Evolutionary conservation across 2,113 vertebrate genomes (phyloP).

Genomic region (Narcine bancroftii): DNA sequence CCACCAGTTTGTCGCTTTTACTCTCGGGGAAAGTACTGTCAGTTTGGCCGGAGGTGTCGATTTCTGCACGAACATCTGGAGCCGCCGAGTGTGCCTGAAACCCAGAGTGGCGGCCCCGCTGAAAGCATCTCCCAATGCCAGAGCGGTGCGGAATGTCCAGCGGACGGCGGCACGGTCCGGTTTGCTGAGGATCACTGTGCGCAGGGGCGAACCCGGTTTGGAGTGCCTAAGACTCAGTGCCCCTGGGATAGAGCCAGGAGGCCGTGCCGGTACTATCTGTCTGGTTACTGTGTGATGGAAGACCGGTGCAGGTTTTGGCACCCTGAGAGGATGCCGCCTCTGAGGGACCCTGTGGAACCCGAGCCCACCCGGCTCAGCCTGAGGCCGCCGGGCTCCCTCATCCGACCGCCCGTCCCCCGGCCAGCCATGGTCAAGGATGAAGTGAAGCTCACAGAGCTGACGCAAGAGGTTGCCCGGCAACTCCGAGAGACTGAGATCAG

Average conservation of each 20-base stretch:
- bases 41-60: conserved; percentile 58
- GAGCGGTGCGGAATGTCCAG: not conserved
- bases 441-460: conserved; percentile 57
- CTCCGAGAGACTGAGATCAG: conserved; percentile 60
- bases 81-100: conserved; percentile 37
- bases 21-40: conserved; percentile 59
- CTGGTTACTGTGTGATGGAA: conserved; percentile 66
- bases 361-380: not conserved
- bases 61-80: conserved; percentile 56
- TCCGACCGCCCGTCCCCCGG: conserved; percentile 11
- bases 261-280: conserved; percentile 61
- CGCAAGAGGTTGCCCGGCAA: conserved; percentile 49
- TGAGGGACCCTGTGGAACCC: conserved; percentile 40
- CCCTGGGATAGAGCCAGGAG: conserved; percentile 40
- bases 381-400: conserved; percentile 1
- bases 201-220: not conserved
- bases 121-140: not conserved
- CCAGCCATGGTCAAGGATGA: conserved; percentile 44
- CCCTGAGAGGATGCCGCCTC: conserved; percentile 48
- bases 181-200: not conserved
- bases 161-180: no score
- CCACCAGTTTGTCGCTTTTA: conserved; percentile 55
- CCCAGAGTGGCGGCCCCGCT: not conserved
- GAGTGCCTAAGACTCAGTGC: conserved; percentile 15
- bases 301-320: conserved; percentile 65